phyloP scores from a whole-genome alignment of 2,888 invertebrate species.

The Melanophora roralis region DNA sequence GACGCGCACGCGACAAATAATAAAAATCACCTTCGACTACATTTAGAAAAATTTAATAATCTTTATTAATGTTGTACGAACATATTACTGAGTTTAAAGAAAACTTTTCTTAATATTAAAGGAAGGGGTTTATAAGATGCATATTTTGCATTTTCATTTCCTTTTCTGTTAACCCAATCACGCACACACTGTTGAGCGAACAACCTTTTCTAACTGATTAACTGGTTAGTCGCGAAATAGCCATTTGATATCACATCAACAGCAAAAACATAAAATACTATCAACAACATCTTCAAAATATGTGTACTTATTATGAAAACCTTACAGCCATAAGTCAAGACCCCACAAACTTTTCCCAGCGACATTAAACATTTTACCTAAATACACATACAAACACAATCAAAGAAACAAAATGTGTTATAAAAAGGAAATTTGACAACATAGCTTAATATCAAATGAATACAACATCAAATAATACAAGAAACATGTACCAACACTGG shows the following conservation, averaged over 20 bases:
- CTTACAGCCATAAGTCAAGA: constrained; percentile 42
- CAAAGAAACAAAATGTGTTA: constrained; percentile 36
- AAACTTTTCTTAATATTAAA: too few species aligned
- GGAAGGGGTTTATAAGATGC: too few species aligned
- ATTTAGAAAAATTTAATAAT: too few species aligned
- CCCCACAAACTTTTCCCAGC: constrained; percentile 41
- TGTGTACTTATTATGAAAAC: too few species aligned
- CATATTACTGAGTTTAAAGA: too few species aligned
- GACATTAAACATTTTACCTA: constrained; percentile 16
- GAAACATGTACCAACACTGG: constrained; percentile 3
- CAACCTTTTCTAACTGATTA: constrained; percentile 41
- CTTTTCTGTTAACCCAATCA: constrained; percentile 6
- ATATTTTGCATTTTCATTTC: neutral
- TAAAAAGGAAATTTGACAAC: constrained; percentile 59
- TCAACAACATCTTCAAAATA: neutral
- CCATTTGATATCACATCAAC: constrained; percentile 44
- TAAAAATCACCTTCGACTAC: too few species aligned
- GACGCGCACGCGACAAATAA: too few species aligned
- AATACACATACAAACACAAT: too few species aligned
- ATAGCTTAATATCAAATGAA: constrained; percentile 29
- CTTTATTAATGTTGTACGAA: too few species aligned
- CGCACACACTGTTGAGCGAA: neutral
- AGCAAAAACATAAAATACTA: constrained; percentile 1
- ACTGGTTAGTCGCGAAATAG: constrained; percentile 40
- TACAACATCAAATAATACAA: constrained; percentile 5